Percentiles rank a stretch among this genome's conserved stretches.
phyloP scores from a whole-genome alignment of 2,888 invertebrate species.

The Linnaemya tessellans region DNA sequence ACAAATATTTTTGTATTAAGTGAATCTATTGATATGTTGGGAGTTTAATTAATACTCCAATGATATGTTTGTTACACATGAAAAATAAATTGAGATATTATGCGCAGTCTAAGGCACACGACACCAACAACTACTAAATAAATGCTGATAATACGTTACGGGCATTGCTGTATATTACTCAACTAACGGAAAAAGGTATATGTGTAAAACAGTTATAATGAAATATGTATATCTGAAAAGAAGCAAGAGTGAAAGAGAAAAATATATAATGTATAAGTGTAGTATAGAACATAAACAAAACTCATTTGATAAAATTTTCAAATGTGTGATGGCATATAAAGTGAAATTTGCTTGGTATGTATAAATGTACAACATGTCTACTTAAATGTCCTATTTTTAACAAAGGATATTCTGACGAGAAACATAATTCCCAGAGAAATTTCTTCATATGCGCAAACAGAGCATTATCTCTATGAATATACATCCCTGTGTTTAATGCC shows the following conservation, averaged over 20 bases:
- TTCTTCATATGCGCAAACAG: constrained; percentile 18
- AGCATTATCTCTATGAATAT: not conserved
- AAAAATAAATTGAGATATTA: not conserved
- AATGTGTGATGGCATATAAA: constrained; percentile 40
- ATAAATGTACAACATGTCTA: not conserved
- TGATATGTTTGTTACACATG: constrained; percentile 18
- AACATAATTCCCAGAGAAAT: not conserved
- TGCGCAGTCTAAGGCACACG: constrained; percentile 25
- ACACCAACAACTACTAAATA: constrained; percentile 1
- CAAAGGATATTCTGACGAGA: constrained; percentile 17
- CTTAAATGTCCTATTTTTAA: constrained; percentile 4
- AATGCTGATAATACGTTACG: not conserved
- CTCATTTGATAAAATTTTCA: not conserved
- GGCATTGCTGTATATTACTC: constrained; percentile 10
- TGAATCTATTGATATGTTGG: not conserved
- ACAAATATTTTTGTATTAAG: constrained; percentile 6
- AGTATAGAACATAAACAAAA: not conserved
- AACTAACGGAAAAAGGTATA: not conserved
- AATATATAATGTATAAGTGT: not conserved
- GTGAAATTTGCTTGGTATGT: constrained; percentile 23
- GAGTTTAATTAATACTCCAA: not conserved
- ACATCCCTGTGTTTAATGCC: constrained; percentile 33
- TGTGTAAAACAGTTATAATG: not conserved
- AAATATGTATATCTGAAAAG: not conserved
- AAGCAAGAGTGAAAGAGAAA: constrained; percentile 45